phyloP scores from a whole-genome alignment of 2,113 vertebrate genomes.

The Macaca nemestrina region DNA sequence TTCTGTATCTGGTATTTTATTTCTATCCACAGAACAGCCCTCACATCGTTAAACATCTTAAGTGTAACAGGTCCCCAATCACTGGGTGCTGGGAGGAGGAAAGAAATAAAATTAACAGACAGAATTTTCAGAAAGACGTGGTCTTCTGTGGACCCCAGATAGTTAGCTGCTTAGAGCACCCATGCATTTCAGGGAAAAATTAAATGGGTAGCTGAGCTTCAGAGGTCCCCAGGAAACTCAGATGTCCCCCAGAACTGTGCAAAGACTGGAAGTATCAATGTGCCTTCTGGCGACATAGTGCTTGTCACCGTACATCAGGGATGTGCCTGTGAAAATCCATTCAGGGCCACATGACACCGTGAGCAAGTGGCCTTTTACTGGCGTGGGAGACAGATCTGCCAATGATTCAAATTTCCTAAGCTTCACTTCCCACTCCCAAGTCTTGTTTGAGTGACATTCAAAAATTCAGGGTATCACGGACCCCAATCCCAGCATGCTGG shows the following conservation, averaged over 20 bases:
- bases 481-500: fast-evolving
- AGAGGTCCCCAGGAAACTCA: neutral
- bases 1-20: neutral
- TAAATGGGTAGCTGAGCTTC: neutral
- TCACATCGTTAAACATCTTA: fast-evolving
- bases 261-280: fast-evolving
- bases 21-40: no score
- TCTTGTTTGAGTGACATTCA: neutral
- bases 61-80: fast-evolving
- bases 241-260: neutral
- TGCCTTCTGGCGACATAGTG: neutral
- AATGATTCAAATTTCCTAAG: neutral
- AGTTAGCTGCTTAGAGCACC: neutral
- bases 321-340: neutral
- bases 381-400: neutral
- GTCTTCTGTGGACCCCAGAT: neutral
- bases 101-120: neutral
- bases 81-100: fast-evolving
- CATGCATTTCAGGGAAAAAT: neutral
- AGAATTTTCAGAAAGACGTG: neutral
- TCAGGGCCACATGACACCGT: neutral
- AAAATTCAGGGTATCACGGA: neutral
- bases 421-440: neutral
- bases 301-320: neutral
- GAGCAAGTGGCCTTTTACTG: neutral